Evolutionary conservation across 2,113 vertebrate species (phyloP), one percentile per base, ranked within the genome.

Genomic region (Pitta sordida): DNA sequence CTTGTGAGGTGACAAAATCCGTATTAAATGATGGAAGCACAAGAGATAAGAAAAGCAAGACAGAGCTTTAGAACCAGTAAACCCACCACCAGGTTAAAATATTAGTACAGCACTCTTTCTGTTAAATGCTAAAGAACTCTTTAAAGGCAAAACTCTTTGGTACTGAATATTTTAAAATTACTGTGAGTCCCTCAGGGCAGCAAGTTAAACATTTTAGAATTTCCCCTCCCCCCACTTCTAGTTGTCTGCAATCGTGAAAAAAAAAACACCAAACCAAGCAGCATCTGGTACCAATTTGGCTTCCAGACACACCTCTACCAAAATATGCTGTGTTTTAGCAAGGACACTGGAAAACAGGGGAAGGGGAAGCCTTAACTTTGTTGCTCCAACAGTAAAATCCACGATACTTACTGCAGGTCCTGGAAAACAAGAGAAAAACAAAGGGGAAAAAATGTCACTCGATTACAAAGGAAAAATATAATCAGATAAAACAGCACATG

Each of bases 391-490:
- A 79, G 88, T 67, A 73, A 83, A 92, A 91, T 96, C 95, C 96
- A 69, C 12, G 96, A 95, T 98, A 99, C 99, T 99, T 99, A 99
- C 99, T 70, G 99, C 98, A 97, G 98, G 97, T 96, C 99, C 99
- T 99, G 98, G 58, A 99, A 99, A 92, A 98, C 94, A 99, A 95
- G 97, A 96, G 88, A 97, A 93, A 96, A 95, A 97, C 56, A 96
- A 48, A 93, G 49, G n/a, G 70, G 53, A 83, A 19, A n/a, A 80
- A 41, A 18, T 65, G 59, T 56, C 17, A n/a, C 24, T 98, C 48
- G 88, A 55, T 62, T 16, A 22, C 5, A 26, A 39, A 48, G 64
- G 32, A 64, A 80, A 80, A 36, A 9, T 2, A 41, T 10, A 41
- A 63, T n/a, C 15, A 37, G 34, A 59, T 44, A 86, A 75, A 90